phyloP scores from a whole-genome alignment of 2,113 vertebrate genomes.

The Perognathus longimembris region DNA sequence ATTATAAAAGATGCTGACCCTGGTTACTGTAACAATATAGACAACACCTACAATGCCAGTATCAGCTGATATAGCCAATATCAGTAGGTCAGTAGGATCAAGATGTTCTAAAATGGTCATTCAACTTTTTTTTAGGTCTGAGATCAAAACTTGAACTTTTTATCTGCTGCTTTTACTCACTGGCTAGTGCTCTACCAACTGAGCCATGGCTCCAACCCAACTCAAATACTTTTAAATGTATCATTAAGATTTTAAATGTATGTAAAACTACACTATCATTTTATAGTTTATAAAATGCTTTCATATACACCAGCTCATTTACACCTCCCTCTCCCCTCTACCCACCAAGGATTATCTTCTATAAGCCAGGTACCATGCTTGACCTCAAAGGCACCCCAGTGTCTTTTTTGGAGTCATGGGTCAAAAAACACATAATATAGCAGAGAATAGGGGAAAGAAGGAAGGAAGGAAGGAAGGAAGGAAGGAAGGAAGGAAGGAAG shows the following conservation, averaged over 20 bases:
- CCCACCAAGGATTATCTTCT: slow-evolving; percentile 23
- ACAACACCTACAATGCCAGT: background rate
- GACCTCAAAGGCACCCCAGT: background rate
- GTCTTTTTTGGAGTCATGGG: background rate
- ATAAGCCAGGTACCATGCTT: slow-evolving; percentile 6
- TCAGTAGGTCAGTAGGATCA: slow-evolving; percentile 10
- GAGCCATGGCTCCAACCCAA: too few relatives aligned
- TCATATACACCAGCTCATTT: slow-evolving; percentile 49
- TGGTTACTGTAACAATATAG: background rate
- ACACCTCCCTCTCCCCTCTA: slow-evolving; percentile 11
- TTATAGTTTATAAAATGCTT: slow-evolving; percentile 72
- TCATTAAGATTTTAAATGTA: background rate
- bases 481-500: background rate
- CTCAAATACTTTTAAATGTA: too few relatives aligned
- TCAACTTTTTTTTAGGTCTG: too few relatives aligned
- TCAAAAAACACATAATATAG: background rate
- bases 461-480: background rate
- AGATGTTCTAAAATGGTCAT: slow-evolving; percentile 40
- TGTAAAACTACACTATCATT: slow-evolving; percentile 44
- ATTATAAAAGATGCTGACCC: background rate
- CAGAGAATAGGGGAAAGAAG: background rate
- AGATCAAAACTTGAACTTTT: too few relatives aligned
- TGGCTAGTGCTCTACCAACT: too few relatives aligned
- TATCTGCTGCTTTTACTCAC: too few relatives aligned
- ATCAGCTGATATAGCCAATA: background rate